These are phyloP conservation scores for Anastrepha obliqua DNA, from an alignment of 1,140 invertebrate species.

Conservation along the genomic window DNA sequence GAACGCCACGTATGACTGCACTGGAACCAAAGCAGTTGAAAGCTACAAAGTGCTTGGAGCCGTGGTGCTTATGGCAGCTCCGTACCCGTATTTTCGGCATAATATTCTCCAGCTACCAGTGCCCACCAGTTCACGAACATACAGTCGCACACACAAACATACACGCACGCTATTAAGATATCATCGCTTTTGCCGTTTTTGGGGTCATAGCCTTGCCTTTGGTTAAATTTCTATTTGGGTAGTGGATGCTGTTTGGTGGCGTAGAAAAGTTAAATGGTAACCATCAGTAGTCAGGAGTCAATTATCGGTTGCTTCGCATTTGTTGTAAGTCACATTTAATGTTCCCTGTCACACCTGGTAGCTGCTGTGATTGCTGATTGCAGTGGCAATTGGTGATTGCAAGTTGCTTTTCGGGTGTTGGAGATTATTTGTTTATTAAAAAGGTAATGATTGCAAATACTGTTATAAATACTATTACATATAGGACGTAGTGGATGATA, in stretches of 20 bases:
- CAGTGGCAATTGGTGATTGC: slow-evolving; percentile 4
- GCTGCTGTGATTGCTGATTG: slow-evolving; percentile 1
- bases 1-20: background rate
- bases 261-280: slow-evolving; percentile 6
- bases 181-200: background rate
- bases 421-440: background rate
- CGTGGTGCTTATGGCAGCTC: background rate
- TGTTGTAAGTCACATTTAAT: slow-evolving; percentile 21
- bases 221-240: slow-evolving; percentile 17
- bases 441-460: background rate
- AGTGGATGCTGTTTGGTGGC: background rate
- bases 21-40: background rate
- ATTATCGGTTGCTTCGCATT: background rate
- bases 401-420: background rate
- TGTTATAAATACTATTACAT: no score
- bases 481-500: no score
- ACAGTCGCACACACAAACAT: background rate
- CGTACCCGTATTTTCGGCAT: background rate
- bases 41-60: background rate
- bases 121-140: background rate
- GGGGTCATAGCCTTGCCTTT: slow-evolving; percentile 28
- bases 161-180: background rate
- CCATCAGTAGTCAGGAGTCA: slow-evolving; percentile 12
- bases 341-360: slow-evolving; percentile 31
- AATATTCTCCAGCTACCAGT: background rate